phyloP scores from a whole-genome alignment of 2,888 invertebrate genomes.

The Phania funesta region DNA sequence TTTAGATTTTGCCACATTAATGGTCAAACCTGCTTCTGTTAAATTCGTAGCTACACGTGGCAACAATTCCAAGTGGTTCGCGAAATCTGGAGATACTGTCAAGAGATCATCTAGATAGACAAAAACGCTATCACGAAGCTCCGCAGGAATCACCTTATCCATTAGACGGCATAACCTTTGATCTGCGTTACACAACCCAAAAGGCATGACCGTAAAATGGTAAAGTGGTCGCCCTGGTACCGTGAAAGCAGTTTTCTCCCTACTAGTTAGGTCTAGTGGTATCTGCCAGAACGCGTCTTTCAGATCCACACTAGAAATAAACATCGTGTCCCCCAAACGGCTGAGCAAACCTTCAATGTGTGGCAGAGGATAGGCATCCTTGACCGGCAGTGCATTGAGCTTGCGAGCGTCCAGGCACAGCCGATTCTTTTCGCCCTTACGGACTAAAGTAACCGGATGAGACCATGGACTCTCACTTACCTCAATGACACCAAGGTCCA shows the following conservation, averaged over 20 bases:
- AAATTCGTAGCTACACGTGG: neutral
- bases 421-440: constrained; percentile 35
- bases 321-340: constrained; percentile 26
- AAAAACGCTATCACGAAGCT: no score
- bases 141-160: no score
- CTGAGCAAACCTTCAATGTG: constrained; percentile 25
- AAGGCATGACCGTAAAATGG: constrained; percentile 3
- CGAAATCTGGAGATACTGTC: no score
- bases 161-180: no score
- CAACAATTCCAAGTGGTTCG: no score
- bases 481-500: constrained; percentile 33
- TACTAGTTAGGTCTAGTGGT: constrained; percentile 22
- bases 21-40: constrained; percentile 20
- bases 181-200: no score
- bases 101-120: no score
- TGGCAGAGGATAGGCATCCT: constrained; percentile 43
- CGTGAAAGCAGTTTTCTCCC: constrained; percentile 23
- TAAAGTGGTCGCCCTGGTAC: constrained; percentile 17
- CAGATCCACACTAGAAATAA: constrained; percentile 14
- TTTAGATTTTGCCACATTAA: constrained; percentile 10
- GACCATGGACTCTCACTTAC: constrained; percentile 15
- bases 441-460: constrained; percentile 36
- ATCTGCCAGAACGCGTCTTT: constrained; percentile 46
- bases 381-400: constrained; percentile 27
- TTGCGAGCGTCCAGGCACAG: constrained; percentile 41